Conservation (phyloP, 1,140 invertebrate genomes). For the Drosophila jambulina region DNA sequence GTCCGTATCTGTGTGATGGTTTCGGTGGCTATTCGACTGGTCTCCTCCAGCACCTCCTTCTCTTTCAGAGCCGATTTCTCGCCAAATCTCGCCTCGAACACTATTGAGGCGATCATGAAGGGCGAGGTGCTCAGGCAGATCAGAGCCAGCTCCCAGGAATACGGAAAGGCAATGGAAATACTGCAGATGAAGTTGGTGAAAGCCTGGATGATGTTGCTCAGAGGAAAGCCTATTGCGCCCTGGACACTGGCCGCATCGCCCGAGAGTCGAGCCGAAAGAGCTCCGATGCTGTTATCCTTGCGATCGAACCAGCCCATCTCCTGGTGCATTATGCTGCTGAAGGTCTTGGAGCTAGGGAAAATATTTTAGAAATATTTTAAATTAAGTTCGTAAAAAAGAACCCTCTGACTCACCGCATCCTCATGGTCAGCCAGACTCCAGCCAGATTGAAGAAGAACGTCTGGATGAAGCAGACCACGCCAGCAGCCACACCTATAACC, state of each 20-base stretch:
- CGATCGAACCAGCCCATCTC: constrained; percentile 94
- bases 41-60: constrained; percentile 88
- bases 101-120: constrained; percentile 90
- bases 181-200: constrained; percentile 90
- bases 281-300: constrained; percentile 91
- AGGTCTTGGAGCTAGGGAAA: constrained; percentile 87
- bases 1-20: constrained; percentile 92
- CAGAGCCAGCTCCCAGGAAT: constrained; percentile 92
- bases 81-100: constrained; percentile 89
- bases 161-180: constrained; percentile 90
- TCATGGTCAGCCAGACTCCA: constrained; percentile 91
- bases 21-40: constrained; percentile 91
- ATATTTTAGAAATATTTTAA: not conserved
- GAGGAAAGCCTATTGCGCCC: constrained; percentile 92
- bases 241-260: constrained; percentile 93
- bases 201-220: constrained; percentile 93
- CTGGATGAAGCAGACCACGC: constrained; percentile 89
- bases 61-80: constrained; percentile 88
- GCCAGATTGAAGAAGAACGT: constrained; percentile 91
- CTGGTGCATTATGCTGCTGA: constrained; percentile 89
- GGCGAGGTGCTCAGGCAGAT: constrained; percentile 92
- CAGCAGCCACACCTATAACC: constrained; percentile 90
- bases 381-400: not conserved
- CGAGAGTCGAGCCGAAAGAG: constrained; percentile 91
- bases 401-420: constrained; percentile 86